phyloP scores from a whole-genome alignment of 2,113 vertebrate species.

The Tenebrosternarchus preto region DNA sequence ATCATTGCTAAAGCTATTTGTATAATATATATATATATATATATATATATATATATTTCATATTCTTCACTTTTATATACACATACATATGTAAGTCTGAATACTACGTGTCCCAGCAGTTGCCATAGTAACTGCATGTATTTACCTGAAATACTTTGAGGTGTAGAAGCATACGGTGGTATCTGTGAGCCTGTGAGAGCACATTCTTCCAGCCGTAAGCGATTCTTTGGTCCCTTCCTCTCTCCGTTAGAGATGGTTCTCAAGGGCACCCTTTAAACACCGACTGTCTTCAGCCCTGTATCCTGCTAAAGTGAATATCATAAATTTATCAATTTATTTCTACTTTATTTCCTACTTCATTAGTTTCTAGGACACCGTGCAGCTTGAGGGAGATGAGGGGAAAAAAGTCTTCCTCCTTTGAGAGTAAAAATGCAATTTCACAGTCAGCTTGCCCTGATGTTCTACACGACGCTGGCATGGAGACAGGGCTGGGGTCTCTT shows the following conservation, averaged over 20 bases:
- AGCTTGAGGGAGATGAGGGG: slow-evolving; percentile 32
- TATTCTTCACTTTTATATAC: too few relatives aligned
- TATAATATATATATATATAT: too few relatives aligned
- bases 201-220: not conserved
- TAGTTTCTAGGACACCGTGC: slow-evolving; percentile 70
- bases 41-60: too few relatives aligned
- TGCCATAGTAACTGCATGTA: slow-evolving; percentile 41
- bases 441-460: slow-evolving; percentile 78
- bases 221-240: not conserved
- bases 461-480: slow-evolving; percentile 71
- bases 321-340: slow-evolving; percentile 73
- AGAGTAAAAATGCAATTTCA: slow-evolving; percentile 79
- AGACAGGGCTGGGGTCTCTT: slow-evolving; percentile 57
- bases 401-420: slow-evolving; percentile 59
- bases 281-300: slow-evolving; percentile 50
- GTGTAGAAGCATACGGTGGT: slow-evolving; percentile 9
- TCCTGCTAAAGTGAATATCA: slow-evolving; percentile 62
- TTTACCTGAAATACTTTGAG: slow-evolving; percentile 28
- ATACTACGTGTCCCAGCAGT: slow-evolving; percentile 33
- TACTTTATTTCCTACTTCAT: slow-evolving; percentile 76
- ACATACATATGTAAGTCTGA: too few relatives aligned
- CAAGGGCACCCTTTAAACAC: slow-evolving; percentile 69
- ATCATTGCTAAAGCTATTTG: too few relatives aligned
- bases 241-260: slow-evolving; percentile 41
- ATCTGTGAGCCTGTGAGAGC: slow-evolving; percentile 26